Conservation (phyloP, 2,888 invertebrate genomes). For the Drosophila infuscata region DNA sequence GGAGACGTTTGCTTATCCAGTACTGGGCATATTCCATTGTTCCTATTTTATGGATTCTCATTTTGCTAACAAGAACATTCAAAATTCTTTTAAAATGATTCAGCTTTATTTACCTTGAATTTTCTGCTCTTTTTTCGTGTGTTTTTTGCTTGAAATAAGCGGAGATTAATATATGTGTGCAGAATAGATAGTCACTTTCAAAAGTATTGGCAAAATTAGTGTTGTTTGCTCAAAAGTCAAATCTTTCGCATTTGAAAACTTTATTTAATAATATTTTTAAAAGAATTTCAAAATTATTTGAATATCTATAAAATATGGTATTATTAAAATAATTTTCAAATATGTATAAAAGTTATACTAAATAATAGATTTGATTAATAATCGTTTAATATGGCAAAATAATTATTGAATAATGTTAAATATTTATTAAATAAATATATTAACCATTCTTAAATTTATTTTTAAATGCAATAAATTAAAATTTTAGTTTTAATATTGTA, state of each 20-base stretch:
- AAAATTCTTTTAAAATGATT: neutral
- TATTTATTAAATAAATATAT: neutral
- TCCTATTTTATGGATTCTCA: neutral
- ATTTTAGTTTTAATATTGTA: neutral
- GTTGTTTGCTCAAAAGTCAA: neutral
- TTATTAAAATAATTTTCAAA: neutral
- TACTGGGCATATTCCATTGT: neutral
- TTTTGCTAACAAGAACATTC: neutral
- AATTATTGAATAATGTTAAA: too few species aligned
- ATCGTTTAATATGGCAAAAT: too few species aligned
- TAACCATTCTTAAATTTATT: accelerated
- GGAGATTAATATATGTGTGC: neutral
- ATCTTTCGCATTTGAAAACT: neutral
- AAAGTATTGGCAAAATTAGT: neutral
- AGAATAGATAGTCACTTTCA: neutral
- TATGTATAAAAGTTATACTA: too few species aligned
- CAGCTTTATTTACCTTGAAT: neutral
- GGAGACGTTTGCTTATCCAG: neutral
- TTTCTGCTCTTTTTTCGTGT: neutral
- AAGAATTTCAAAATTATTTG: too few species aligned
- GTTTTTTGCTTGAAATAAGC: neutral
- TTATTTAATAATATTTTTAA: neutral
- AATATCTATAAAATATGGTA: neutral
- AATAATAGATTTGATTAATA: too few species aligned
- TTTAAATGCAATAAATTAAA: accelerated